phyloP scores from a whole-genome alignment of 2,888 invertebrate species.

The Troides helena region DNA sequence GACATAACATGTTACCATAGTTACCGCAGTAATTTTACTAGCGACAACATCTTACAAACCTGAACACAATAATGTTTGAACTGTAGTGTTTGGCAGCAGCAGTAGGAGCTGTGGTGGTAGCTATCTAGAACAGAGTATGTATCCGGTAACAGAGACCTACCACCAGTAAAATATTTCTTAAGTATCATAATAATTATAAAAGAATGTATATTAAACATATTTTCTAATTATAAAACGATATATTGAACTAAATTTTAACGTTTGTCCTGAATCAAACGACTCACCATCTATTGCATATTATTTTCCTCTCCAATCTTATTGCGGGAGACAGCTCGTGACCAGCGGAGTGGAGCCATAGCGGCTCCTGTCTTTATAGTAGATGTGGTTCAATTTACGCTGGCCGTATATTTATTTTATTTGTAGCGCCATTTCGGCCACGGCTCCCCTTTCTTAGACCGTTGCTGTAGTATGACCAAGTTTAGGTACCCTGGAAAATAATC shows the following conservation, averaged over 20 bases:
- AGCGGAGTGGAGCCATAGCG: slow-evolving; percentile 37
- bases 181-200: too few species aligned
- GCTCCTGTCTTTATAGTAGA: slow-evolving; percentile 28
- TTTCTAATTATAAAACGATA: neutral
- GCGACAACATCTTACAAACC: too few species aligned
- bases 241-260: slow-evolving; percentile 29
- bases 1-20: too few species aligned
- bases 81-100: too few species aligned
- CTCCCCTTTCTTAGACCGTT: slow-evolving; percentile 66
- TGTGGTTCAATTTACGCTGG: slow-evolving; percentile 46
- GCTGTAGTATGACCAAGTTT: slow-evolving; percentile 60
- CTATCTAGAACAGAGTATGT: too few species aligned
- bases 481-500: too few species aligned
- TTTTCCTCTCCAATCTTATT: slow-evolving; percentile 33
- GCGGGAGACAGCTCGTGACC: slow-evolving; percentile 46
- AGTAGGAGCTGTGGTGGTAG: too few species aligned
- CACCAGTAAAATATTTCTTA: too few species aligned
- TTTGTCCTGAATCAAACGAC: slow-evolving; percentile 35
- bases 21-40: too few species aligned
- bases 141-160: too few species aligned
- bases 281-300: slow-evolving; percentile 40
- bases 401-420: slow-evolving; percentile 67
- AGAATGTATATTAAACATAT: too few species aligned
- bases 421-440: slow-evolving; percentile 70
- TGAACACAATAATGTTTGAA: too few species aligned